phyloP scores from a whole-genome alignment of 2,113 vertebrate genomes.

The Labrus mixtus region DNA sequence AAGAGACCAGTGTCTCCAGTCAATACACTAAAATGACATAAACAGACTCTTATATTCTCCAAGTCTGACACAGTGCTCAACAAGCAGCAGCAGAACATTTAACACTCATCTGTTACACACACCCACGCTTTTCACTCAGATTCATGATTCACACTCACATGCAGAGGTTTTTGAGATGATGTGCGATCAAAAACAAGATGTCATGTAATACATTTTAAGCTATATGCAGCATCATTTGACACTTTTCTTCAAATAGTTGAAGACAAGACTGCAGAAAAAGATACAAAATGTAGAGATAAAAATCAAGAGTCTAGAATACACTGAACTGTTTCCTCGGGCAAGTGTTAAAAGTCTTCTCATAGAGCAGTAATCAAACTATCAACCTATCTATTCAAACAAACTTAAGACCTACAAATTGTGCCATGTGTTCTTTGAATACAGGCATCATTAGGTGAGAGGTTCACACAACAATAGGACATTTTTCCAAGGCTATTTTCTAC shows the following conservation, averaged over 20 bases:
- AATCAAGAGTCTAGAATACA: background rate
- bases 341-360: background rate
- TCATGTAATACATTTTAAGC: background rate
- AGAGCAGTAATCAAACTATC: constrained; percentile 5
- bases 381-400: background rate
- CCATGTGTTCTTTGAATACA: background rate
- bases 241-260: constrained; percentile 1
- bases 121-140: constrained; percentile 46
- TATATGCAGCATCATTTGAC: background rate
- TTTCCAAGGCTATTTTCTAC: background rate
- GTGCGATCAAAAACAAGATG: constrained; percentile 13
- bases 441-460: constrained; percentile 9
- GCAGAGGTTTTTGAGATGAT: constrained; percentile 33
- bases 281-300: background rate
- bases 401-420: constrained; percentile 15
- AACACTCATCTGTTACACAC: constrained; percentile 39
- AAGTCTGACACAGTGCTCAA: constrained; percentile 7
- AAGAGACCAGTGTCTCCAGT: background rate
- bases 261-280: background rate
- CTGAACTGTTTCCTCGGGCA: no score
- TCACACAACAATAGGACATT: background rate
- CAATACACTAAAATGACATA: background rate
- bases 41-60: background rate
- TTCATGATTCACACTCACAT: constrained; percentile 54
- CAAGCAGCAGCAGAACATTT: constrained; percentile 40